Evolutionary conservation across 2,888 invertebrate genomes (phyloP), one percentile per base, ranked within the genome.

Genomic region (Tachina lurida): DNA sequence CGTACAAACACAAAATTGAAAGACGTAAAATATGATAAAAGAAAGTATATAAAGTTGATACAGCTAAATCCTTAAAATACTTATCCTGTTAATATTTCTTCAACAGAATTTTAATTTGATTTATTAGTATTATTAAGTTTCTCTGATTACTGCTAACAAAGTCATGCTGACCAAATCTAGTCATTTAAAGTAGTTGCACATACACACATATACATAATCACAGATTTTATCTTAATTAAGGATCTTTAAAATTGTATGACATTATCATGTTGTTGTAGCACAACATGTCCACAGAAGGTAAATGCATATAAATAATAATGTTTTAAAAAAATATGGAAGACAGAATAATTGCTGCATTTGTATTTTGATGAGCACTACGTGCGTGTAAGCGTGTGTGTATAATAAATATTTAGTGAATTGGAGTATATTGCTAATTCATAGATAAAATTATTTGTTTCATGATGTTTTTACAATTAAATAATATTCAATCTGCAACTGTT

Each of bases 91-190:
- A 56, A 65, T 73, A 22, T 43, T 74, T 74, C 67, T 71, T 76
- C 10, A 76, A 71, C 70, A 82, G 70, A 82, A 76, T 83, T 73
- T 77, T 77, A 83, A 77, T 77, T 77, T 83, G 83, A 83, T 77
- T 83, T 83, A 83, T 83, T 77, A 77, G 83, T 65, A 77, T 71
- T 65, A 83, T 83, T 83, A 77, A 67, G 65, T 67, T 83, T 63
- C 41, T 71, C 47, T 71, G 71, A 83, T 39, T 83, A 83, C 65
- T 77, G 65, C 70, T 77, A 19, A 77, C 52, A 67, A 83, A 71
- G 82, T 77, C 71, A 77, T 83, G 83, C 71, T 77, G 77, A 65
- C 71, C 76, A 65, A 71, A 65, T 47, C 58, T 22, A 77, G 68
- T 68, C 49, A 58, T 49, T 49, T 31, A 31, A 31, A 67, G 31